phyloP scores from a whole-genome alignment of 30 jellyfish, hydroid and myxozoan genomes.

The Aurelia sp. region DNA sequence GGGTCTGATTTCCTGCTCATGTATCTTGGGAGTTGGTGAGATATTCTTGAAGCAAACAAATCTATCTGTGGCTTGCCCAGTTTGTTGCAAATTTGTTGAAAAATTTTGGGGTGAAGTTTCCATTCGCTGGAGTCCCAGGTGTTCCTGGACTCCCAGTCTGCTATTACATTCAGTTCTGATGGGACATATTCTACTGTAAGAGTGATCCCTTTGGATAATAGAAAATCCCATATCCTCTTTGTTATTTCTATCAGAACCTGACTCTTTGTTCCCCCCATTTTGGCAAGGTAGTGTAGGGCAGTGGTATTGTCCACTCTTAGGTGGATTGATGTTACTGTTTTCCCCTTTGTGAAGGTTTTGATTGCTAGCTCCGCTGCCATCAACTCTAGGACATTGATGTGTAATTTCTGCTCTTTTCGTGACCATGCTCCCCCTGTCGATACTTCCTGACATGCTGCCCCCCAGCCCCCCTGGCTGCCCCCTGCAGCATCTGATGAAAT shows the following conservation, averaged over 20 bases:
- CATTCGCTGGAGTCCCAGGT: conserved; percentile 20
- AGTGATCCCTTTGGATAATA: conserved; percentile 47
- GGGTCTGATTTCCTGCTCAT: conserved; percentile 71
- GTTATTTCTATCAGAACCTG: not conserved
- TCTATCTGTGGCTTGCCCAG: conserved; percentile 7
- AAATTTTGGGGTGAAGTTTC: not conserved
- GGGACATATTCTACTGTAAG: conserved; percentile 62
- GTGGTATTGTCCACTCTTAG: not conserved
- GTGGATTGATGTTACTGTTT: too few relatives aligned
- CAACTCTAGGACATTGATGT: conserved; percentile 11
- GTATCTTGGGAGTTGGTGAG: conserved; percentile 45
- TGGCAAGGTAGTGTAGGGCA: not conserved
- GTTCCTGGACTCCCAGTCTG: conserved; percentile 17
- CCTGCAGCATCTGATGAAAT: conserved; percentile 26
- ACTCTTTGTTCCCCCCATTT: conserved; percentile 3
- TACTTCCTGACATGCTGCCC: not conserved
- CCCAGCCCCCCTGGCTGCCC: conserved; percentile 11
- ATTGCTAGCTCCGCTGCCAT: too few relatives aligned
- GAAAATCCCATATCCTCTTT: conserved; percentile 27
- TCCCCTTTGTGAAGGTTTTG: too few relatives aligned
- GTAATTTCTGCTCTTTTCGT: not conserved
- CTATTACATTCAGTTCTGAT: conserved; percentile 1
- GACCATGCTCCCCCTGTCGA: conserved; percentile 37
- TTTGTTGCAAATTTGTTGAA: not conserved
- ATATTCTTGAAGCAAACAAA: conserved; percentile 7